Conservation (phyloP, 2,113 vertebrate species). For the Dinomys branickii region DNA sequence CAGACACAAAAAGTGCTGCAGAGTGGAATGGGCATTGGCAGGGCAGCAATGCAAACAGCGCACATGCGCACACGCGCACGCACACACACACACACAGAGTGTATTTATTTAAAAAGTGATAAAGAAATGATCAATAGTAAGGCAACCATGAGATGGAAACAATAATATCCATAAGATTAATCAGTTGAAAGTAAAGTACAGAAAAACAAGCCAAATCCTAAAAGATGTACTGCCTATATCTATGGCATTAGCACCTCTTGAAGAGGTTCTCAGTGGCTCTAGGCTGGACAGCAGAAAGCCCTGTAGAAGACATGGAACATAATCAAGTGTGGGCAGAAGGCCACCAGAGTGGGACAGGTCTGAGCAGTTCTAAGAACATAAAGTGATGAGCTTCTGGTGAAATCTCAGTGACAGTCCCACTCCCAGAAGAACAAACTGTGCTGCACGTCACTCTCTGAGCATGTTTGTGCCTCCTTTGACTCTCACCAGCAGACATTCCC, state of each 20-base stretch:
- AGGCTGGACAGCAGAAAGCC: neutral
- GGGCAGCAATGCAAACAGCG: neutral
- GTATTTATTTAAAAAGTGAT: neutral
- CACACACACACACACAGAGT: fast-evolving
- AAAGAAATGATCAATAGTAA: neutral
- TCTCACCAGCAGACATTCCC: neutral
- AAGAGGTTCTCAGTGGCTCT: neutral
- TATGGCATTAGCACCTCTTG: neutral
- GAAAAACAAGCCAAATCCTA: too few species aligned
- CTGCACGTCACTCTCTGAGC: too few species aligned
- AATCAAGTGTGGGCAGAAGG: neutral
- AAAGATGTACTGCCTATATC: neutral
- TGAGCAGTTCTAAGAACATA: neutral
- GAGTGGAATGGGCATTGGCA: neutral
- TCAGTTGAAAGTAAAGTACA: neutral
- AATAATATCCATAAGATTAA: neutral
- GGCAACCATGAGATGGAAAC: neutral
- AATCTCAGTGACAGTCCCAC: neutral
- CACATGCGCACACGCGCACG: too few species aligned
- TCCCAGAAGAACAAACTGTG: neutral
- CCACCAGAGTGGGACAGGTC: too few species aligned
- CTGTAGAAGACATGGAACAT: neutral
- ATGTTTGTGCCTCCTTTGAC: neutral
- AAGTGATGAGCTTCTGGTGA: neutral
- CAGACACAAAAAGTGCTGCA: neutral